Evolutionary conservation across 2,888 invertebrate genomes (phyloP).

Genomic region (Molorchus minor): DNA sequence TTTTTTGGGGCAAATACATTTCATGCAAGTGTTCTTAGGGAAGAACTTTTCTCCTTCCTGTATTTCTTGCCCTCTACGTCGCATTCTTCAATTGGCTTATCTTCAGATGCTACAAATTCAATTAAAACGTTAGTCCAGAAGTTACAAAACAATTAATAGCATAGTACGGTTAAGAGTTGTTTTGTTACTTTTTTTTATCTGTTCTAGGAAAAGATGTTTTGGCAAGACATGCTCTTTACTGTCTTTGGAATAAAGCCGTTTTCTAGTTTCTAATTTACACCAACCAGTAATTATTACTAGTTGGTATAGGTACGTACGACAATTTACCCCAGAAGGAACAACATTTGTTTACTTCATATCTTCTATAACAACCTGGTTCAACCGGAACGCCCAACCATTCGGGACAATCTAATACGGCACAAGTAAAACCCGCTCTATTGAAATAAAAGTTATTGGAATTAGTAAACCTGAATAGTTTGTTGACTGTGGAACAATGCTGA

Average conservation of each 20-base stretch:
- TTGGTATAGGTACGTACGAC: too few relatives aligned
- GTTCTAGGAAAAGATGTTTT: too few relatives aligned
- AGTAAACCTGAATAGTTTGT: too few relatives aligned
- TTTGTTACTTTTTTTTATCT: too few relatives aligned
- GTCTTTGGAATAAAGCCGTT: too few relatives aligned
- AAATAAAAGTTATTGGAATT: conserved; percentile 6
- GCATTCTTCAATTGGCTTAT: background rate
- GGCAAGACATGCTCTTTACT: too few relatives aligned
- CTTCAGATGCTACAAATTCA: conserved; percentile 12
- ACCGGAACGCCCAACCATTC: conserved; percentile 32
- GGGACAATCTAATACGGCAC: conserved; percentile 45
- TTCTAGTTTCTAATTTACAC: too few relatives aligned
- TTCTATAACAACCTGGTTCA: conserved; percentile 29
- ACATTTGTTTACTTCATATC: conserved; percentile 33
- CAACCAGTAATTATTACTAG: too few relatives aligned
- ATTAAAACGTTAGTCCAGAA: background rate
- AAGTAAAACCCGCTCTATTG: conserved; percentile 31
- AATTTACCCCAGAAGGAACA: too few relatives aligned
- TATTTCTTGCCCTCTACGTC: conserved; percentile 25
- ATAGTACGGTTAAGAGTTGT: too few relatives aligned
- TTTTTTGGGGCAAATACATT: conserved; percentile 36
- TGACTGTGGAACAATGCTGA: too few relatives aligned
- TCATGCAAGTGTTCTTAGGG: conserved; percentile 31
- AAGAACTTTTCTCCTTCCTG: conserved; percentile 33
- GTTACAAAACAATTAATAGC: too few relatives aligned